These are phyloP conservation scores for Ptilorrhoa leucosticta DNA, from an alignment of 2,113 vertebrate genomes.

Conservation along the genomic window DNA sequence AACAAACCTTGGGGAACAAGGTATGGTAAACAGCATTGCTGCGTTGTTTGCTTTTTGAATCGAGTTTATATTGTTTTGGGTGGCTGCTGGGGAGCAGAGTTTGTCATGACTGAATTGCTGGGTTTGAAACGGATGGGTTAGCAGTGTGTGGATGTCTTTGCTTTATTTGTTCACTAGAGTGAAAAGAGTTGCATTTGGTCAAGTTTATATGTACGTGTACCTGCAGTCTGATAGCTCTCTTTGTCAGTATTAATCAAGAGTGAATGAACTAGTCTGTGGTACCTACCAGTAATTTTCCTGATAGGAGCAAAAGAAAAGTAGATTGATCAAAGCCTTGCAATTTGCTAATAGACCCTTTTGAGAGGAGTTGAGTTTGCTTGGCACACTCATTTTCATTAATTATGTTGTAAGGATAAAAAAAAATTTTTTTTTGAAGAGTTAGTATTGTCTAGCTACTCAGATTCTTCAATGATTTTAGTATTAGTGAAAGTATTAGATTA, in stretches of 20 bases:
- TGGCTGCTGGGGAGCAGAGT: not conserved
- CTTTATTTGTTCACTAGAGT: not conserved
- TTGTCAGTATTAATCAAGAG: not conserved
- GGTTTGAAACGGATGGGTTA: not conserved
- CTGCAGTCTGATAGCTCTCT: not conserved
- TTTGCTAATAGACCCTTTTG: not conserved
- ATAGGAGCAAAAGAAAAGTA: not conserved
- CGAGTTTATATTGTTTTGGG: rapidly evolving
- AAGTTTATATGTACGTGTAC: rapidly evolving
- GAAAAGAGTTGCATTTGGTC: not conserved
- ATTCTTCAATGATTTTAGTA: not conserved
- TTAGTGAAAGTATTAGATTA: not conserved
- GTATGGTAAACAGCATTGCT: constrained; percentile 43
- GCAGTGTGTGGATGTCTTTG: not conserved
- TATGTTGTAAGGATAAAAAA: not conserved
- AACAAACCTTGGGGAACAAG: constrained; percentile 63
- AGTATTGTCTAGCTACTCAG: not conserved
- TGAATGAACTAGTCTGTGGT: not conserved
- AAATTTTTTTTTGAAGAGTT: not conserved
- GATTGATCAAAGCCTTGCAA: not conserved
- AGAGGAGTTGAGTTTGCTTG: not conserved
- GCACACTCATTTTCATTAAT: not conserved
- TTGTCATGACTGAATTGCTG: not conserved
- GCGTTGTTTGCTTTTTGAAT: not conserved
- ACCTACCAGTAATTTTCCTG: not conserved